phyloP scores from a whole-genome alignment of 2,113 vertebrate species.

The Choloepus hoffmanni region DNA sequence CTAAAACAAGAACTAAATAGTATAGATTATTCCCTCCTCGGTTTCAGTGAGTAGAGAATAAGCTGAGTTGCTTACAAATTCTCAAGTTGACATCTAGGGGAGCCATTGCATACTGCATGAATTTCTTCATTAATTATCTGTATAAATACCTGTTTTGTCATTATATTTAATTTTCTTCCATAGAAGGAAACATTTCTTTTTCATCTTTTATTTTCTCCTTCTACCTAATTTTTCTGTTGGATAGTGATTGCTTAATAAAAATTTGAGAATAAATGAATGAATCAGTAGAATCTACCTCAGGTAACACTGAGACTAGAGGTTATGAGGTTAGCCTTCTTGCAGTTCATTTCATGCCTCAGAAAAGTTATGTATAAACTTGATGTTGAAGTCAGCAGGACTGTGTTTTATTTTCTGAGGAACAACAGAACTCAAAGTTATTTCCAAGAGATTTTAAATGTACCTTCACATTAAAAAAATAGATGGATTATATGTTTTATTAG shows the following conservation, averaged over 20 bases:
- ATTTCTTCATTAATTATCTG: background rate
- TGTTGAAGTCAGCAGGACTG: background rate
- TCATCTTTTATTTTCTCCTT: background rate
- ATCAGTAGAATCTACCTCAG: background rate
- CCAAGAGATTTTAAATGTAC: background rate
- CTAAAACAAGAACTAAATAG: background rate
- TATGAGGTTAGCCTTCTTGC: background rate
- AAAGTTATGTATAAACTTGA: background rate
- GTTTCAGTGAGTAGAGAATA: background rate
- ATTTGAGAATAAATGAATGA: background rate
- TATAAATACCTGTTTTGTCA: background rate
- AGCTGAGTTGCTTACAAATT: background rate
- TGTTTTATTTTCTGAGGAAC: background rate
- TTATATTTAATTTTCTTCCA: background rate
- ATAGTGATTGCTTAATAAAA: background rate
- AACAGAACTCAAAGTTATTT: background rate
- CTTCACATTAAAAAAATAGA: background rate
- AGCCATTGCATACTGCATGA: background rate
- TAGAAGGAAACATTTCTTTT: background rate
- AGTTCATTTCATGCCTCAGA: background rate
- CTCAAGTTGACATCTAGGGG: background rate
- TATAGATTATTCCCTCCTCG: background rate
- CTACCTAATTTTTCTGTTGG: background rate
- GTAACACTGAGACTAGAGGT: background rate
- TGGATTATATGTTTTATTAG: background rate